phyloP scores from a whole-genome alignment of 1,140 invertebrate species.

The Belonocnema kinseyi region DNA sequence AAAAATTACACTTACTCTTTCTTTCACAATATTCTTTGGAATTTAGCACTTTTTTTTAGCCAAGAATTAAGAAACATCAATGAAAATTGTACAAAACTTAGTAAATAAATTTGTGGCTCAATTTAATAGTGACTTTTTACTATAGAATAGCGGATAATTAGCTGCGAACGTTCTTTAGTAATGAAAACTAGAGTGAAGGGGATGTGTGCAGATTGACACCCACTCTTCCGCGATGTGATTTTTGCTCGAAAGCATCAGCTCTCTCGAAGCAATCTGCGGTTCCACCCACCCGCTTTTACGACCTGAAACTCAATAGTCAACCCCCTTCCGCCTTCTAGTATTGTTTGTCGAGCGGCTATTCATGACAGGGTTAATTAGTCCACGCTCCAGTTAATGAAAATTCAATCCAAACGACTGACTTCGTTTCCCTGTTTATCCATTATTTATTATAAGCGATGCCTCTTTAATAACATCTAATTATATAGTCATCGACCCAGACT shows the following conservation, averaged over 20 bases:
- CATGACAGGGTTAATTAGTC: constrained; percentile 68
- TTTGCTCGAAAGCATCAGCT: constrained; percentile 39
- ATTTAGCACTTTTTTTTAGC: too few species aligned
- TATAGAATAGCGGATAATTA: background rate
- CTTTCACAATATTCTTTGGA: too few species aligned
- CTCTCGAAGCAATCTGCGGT: constrained; percentile 25
- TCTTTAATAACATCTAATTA: background rate
- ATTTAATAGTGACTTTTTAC: background rate
- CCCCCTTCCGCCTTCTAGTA: constrained; percentile 37
- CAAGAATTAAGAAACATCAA: too few species aligned
- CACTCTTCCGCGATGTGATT: constrained; percentile 36
- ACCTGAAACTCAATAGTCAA: constrained; percentile 37
- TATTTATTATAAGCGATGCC: constrained; percentile 39
- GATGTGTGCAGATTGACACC: background rate
- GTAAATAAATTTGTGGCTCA: background rate
- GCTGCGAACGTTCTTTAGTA: background rate
- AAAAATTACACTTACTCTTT: too few species aligned
- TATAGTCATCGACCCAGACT: background rate
- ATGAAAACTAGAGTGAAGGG: background rate
- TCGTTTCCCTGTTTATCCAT: constrained; percentile 34
- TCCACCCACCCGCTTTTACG: constrained; percentile 6
- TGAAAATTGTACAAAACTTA: too few species aligned
- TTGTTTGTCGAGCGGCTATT: constrained; percentile 59
- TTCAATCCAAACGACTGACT: constrained; percentile 60
- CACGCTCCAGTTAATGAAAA: constrained; percentile 69